Evolutionary conservation across 2,797 vertebrate species (phyloP), one percentile per base, ranked within the genome.

Genomic region (Sebastes oblongus): DNA sequence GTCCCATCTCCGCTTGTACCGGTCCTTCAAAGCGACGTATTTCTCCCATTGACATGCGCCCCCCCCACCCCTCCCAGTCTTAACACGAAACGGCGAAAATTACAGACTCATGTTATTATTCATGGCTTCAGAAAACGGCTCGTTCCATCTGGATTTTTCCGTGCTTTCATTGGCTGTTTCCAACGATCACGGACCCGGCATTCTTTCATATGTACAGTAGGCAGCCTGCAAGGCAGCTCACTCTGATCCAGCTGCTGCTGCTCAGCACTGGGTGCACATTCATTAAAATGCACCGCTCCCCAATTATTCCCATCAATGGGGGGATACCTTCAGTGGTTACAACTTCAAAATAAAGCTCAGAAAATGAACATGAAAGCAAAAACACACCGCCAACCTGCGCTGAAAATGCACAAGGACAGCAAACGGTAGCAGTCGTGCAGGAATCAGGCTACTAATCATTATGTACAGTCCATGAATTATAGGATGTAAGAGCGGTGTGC

Each of bases 221-320:
- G 84, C 77, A 61, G 80, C 77, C 66, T 18, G 72, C n/a, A 54
- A 80, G 77, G 75, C 16, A 16, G 61, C 79, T 80, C 81, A 4
- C 85, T 89, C 79, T 86, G 86, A 91, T 88, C 84, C 77, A 46
- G 74, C 80, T 72, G 85, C 77, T 81, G 67, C 82, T 16, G 78
- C 80, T 78, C 72, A 8, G 64, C 52, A 8, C 82, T 1, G 13
- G 60, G 30, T 4, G 27, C 66, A 36, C 78, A 22, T 54, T 88
- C 82, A 88, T 90, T 92, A 87, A 84, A 89, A 91, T 72, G 62
- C 83, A 68, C 60, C 16, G 18, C 67, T 81, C 71, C 46, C 70
- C 88, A 86, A 90, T 93, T 92, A 92, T 82, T 89, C 80, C 83
- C 85, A 82, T 91, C 86, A 89, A 82, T 77, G 20, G 22, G 76